phyloP scores from a whole-genome alignment of 2,888 invertebrate species.

The Dione vanillae region DNA sequence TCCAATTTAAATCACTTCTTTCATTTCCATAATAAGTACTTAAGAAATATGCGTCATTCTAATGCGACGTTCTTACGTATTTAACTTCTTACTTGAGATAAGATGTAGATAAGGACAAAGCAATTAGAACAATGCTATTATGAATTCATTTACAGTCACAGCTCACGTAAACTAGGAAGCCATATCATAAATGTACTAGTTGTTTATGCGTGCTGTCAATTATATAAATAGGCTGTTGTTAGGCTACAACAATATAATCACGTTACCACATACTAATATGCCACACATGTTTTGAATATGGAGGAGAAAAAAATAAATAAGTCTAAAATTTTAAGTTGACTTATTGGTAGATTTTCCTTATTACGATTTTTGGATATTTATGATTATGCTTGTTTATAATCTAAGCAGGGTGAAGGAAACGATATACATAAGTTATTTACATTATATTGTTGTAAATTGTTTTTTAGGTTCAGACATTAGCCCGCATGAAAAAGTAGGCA shows the following conservation, averaged over 20 bases:
- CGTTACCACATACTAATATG: not conserved
- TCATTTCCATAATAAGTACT: slow-evolving; percentile 33
- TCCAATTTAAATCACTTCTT: slow-evolving; percentile 34
- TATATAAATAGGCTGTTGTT: slow-evolving; percentile 1
- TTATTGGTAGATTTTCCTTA: not conserved
- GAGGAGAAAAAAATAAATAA: not conserved
- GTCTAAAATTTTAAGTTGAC: not conserved
- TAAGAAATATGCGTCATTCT: slow-evolving; percentile 13
- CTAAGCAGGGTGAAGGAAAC: no score
- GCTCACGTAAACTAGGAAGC: slow-evolving; percentile 10
- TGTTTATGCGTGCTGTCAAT: not conserved
- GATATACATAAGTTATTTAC: no score
- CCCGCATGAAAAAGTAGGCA: no score
- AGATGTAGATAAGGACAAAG: slow-evolving; percentile 21
- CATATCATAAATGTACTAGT: not conserved
- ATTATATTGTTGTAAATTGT: no score
- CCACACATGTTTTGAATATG: not conserved
- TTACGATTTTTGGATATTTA: not conserved
- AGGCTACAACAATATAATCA: not conserved
- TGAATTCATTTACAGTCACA: slow-evolving; percentile 23
- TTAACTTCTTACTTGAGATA: slow-evolving; percentile 23
- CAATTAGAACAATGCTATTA: slow-evolving; percentile 18
- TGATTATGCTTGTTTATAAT: not conserved
- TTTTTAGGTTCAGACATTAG: no score
- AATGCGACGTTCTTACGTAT: slow-evolving; percentile 22